These are phyloP conservation scores for Bos javanicus DNA, from an alignment of 2,113 vertebrate genomes.

Conservation along the genomic window DNA sequence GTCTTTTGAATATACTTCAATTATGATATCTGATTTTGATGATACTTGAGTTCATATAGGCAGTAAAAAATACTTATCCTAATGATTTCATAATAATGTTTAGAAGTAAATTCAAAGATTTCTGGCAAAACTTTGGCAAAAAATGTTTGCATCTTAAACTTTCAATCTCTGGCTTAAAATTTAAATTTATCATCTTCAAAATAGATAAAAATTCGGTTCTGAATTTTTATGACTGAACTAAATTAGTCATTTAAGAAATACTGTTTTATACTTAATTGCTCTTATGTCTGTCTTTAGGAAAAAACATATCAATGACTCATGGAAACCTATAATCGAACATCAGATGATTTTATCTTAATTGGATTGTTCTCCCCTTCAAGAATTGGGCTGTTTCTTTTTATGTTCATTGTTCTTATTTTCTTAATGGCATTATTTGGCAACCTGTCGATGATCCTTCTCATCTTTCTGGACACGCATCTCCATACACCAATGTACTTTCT, in stretches of 20 bases:
- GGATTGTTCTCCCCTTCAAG: background rate
- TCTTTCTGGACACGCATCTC: background rate
- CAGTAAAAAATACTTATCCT: background rate
- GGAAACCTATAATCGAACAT: background rate
- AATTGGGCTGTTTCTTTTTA: background rate
- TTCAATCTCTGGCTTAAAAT: background rate
- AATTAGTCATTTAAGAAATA: background rate
- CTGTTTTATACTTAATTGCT: no score
- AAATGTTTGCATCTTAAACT: background rate
- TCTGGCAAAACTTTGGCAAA: background rate
- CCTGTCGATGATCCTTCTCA: background rate
- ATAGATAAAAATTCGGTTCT: background rate
- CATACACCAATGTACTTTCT: background rate
- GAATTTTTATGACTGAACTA: background rate
- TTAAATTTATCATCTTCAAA: background rate
- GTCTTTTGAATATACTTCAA: no score
- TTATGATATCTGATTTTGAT: no score
- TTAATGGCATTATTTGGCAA: background rate
- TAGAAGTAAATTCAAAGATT: background rate
- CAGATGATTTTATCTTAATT: background rate
- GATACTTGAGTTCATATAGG: no score
- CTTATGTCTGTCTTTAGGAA: background rate
- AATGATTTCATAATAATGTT: background rate
- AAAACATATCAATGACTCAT: background rate
- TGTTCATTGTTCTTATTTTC: background rate